phyloP scores from a whole-genome alignment of 1,140 invertebrate genomes.

The Hycleus phaleratus region DNA sequence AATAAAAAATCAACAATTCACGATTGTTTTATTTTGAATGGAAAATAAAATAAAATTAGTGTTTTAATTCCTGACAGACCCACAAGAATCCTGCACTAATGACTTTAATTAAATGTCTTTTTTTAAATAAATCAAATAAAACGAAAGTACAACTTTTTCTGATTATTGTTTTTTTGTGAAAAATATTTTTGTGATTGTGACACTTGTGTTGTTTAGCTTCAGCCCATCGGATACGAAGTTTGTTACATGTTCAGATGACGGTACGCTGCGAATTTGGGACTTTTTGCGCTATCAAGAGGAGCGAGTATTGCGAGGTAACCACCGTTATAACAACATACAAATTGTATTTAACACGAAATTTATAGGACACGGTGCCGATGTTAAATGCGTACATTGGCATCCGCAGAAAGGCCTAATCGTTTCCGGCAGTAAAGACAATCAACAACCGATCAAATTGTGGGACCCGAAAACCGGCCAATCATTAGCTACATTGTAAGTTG shows the following conservation, averaged over 20 bases:
- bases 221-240: constrained; percentile 98
- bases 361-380: constrained; percentile 95
- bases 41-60: constrained; percentile 2
- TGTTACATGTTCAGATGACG: constrained; percentile 98
- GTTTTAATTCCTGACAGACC: constrained; percentile 8
- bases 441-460: constrained; percentile 99
- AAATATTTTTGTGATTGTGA: constrained; percentile 10
- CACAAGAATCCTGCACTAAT: background rate
- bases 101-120: background rate
- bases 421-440: constrained; percentile 98
- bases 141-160: too few species aligned
- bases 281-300: constrained; percentile 96
- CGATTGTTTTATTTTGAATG: constrained; percentile 25
- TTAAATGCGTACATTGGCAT: constrained; percentile 99
- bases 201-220: constrained; percentile 66
- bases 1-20: constrained; percentile 16
- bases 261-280: constrained; percentile 97
- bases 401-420: constrained; percentile 94
- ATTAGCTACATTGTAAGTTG: constrained; percentile 65
- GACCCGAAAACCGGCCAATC: constrained; percentile 93
- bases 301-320: constrained; percentile 80
- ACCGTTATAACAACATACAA: background rate
- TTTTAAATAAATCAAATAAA: background rate
- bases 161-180: background rate
- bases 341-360: constrained; percentile 14